These are phyloP conservation scores for Styela plicata DNA, from an alignment of 23 tunicate species.

Conservation along the genomic window DNA sequence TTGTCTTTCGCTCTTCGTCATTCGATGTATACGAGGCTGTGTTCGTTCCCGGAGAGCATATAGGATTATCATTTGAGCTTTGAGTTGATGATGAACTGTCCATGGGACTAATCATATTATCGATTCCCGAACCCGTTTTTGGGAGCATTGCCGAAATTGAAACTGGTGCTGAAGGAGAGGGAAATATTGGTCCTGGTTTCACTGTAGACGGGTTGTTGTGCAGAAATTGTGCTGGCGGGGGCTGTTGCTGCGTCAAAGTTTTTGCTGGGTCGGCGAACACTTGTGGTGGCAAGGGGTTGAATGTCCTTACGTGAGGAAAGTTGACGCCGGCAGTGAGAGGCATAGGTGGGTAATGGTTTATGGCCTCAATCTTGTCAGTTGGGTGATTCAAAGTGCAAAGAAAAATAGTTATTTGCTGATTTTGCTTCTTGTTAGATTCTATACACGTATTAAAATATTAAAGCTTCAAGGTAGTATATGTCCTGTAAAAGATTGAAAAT, in stretches of 20 bases:
- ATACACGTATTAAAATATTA: background rate
- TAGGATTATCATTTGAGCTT: slow-evolving; percentile 10
- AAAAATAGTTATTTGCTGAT: background rate
- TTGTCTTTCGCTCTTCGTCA: slow-evolving; percentile 81
- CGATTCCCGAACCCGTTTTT: background rate
- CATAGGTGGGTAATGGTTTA: slow-evolving; percentile 29
- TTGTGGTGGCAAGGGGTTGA: background rate
- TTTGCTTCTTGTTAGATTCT: background rate
- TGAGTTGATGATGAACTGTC: slow-evolving; percentile 31
- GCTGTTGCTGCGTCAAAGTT: slow-evolving; percentile 11
- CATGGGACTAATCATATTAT: slow-evolving; percentile 10
- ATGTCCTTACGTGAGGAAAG: slow-evolving; percentile 8
- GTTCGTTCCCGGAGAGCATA: slow-evolving; percentile 11
- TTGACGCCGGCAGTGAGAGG: slow-evolving; percentile 22
- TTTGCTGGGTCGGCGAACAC: slow-evolving; percentile 9
- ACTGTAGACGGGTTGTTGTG: background rate
- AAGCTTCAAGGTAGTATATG: background rate
- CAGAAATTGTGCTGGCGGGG: background rate
- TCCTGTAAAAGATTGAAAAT: background rate
- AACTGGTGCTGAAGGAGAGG: background rate
- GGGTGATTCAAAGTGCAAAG: background rate
- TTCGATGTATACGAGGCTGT: slow-evolving; percentile 11
- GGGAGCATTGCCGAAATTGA: slow-evolving; percentile 8
- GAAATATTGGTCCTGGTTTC: background rate
- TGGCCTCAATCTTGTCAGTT: slow-evolving; percentile 54